These are phyloP conservation scores for Megaustenia siamemsis DNA, from an alignment of 2,888 invertebrate species.

Conservation along the genomic window DNA sequence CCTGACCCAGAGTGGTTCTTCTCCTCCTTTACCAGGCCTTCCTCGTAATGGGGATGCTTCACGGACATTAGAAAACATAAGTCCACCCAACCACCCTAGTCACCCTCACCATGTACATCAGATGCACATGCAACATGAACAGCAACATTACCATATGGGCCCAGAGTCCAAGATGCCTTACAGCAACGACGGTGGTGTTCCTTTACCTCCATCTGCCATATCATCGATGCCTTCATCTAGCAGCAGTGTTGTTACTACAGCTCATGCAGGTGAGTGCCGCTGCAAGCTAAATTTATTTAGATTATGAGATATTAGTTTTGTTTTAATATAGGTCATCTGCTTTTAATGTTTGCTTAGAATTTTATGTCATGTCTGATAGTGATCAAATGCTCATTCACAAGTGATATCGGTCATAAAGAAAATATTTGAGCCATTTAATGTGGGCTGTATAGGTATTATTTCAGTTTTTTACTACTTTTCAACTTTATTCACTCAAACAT, in stretches of 20 bases:
- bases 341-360: too few species aligned
- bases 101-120: slow-evolving; percentile 36
- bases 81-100: slow-evolving; percentile 43
- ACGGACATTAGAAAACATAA: slow-evolving; percentile 51
- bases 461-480: too few species aligned
- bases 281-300: not conserved
- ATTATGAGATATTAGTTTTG: too few species aligned
- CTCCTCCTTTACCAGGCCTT: slow-evolving; percentile 43
- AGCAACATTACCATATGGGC: slow-evolving; percentile 31
- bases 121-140: slow-evolving; percentile 38
- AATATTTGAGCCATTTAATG: too few species aligned
- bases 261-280: slow-evolving; percentile 20
- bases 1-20: slow-evolving; percentile 43
- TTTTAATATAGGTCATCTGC: too few species aligned
- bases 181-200: slow-evolving; percentile 47
- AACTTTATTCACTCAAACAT: too few species aligned
- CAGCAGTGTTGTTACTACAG: slow-evolving; percentile 50
- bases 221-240: slow-evolving; percentile 53
- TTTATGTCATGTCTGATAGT: too few species aligned
- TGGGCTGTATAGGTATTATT: too few species aligned
- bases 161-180: slow-evolving; percentile 53
- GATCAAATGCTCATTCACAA: too few species aligned
- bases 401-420: too few species aligned
- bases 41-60: slow-evolving; percentile 49
- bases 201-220: slow-evolving; percentile 53